Percentiles rank a stretch among this genome's conserved stretches.
Evolutionary conservation across 2,888 invertebrate genomes (phyloP).

Genomic region (Thecocarcelia acutangulata): DNA sequence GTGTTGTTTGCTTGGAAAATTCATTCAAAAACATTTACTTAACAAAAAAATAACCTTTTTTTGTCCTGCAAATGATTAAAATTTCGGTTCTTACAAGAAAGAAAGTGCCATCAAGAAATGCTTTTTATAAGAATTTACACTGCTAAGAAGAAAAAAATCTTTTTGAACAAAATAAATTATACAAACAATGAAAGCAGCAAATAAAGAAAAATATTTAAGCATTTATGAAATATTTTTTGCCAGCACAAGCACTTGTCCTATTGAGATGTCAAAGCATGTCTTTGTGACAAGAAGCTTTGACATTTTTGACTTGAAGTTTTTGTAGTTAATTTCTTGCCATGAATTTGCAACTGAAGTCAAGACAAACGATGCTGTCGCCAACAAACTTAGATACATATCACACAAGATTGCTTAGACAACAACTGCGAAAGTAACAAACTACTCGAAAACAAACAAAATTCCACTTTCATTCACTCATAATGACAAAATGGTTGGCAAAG

Average conservation of each 20-base stretch:
- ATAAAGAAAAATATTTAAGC: no score
- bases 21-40: no score
- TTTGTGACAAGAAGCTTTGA: slow-evolving; percentile 33
- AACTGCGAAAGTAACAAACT: slow-evolving; percentile 12
- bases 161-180: no score
- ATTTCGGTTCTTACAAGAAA: no score
- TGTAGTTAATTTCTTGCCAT: not conserved
- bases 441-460: not conserved
- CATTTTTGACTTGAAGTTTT: slow-evolving; percentile 19
- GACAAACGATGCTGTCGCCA: slow-evolving; percentile 63
- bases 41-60: no score
- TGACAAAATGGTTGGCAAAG: not conserved
- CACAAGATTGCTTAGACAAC: slow-evolving; percentile 7
- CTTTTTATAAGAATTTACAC: no score
- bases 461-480: not conserved
- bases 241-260: slow-evolving; percentile 38
- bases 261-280: slow-evolving; percentile 50
- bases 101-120: no score
- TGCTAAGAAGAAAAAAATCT: no score
- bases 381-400: slow-evolving; percentile 59
- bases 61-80: no score
- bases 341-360: not conserved
- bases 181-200: no score
- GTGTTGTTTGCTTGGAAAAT: no score
- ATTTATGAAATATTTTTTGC: not conserved